These are phyloP conservation scores for Ligdia adustata DNA, from an alignment of 2,888 invertebrate genomes.

Conservation along the genomic window DNA sequence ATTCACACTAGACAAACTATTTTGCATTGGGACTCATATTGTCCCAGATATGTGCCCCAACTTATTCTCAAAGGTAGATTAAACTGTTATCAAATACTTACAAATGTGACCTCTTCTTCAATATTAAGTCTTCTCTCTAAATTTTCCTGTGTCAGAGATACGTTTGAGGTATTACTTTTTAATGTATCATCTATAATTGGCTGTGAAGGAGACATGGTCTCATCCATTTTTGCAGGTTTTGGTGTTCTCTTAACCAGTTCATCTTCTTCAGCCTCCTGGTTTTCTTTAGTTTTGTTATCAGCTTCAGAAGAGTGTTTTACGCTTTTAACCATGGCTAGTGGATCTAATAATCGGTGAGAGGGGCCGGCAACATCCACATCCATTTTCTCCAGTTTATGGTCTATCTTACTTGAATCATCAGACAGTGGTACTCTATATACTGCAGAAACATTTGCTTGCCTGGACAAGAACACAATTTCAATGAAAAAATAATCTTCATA, in stretches of 20 bases:
- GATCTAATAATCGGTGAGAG: conserved; percentile 46
- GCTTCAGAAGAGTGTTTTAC: conserved; percentile 18
- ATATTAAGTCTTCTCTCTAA: conserved; percentile 71
- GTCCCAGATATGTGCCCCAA: no score
- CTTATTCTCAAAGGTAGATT: no score
- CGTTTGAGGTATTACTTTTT: conserved; percentile 30
- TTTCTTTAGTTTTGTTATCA: conserved; percentile 20
- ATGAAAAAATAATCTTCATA: no score
- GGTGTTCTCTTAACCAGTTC: not conserved
- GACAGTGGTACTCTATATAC: conserved; percentile 69
- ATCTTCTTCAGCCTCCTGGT: conserved; percentile 8
- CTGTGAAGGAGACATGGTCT: not conserved
- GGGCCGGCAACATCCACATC: conserved; percentile 37
- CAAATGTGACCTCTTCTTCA: conserved; percentile 78
- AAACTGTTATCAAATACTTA: no score
- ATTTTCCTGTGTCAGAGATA: conserved; percentile 50
- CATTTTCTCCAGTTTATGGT: conserved; percentile 6
- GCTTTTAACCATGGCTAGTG: conserved; percentile 50
- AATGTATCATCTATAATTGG: conserved; percentile 14
- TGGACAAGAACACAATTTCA: conserved; percentile 50
- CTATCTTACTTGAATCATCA: conserved; percentile 23
- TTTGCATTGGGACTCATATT: no score
- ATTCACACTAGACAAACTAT: no score
- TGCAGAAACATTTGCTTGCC: conserved; percentile 89
- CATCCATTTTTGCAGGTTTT: not conserved